Evolutionary conservation across 2,797 vertebrate species (phyloP).

Genomic region (Thaleichthys pacificus): DNA sequence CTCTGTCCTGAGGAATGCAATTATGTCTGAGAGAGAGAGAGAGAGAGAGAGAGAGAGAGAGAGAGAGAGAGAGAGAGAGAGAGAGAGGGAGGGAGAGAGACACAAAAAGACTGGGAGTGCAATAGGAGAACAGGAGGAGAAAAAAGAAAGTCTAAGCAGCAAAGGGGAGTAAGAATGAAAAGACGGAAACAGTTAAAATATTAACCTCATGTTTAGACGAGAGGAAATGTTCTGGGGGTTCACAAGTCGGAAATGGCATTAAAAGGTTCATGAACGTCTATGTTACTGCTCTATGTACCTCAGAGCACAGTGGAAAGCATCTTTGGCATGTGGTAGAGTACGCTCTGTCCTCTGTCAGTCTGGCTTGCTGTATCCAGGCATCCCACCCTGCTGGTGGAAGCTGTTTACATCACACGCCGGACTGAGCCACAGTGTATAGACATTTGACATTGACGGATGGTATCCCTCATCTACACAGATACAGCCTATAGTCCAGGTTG

Average conservation of each 20-base stretch:
- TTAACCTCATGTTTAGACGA: neutral
- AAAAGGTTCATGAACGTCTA: constrained; percentile 2
- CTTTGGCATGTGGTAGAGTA: neutral
- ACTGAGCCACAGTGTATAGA: no score
- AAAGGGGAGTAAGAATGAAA: no score
- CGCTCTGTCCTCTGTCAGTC: constrained; percentile 16
- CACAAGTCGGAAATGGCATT: neutral
- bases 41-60: neutral
- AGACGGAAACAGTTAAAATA: neutral
- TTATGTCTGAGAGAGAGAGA: constrained; percentile 16
- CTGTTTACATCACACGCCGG: neutral
- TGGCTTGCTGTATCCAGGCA: neutral
- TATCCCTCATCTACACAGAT: no score
- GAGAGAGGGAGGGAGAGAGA: neutral
- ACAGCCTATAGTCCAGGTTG: no score
- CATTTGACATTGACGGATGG: no score
- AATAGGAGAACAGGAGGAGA: neutral
- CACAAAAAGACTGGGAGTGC: neutral
- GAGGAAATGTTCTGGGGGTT: neutral
- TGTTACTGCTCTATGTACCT: neutral
- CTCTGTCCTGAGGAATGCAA: constrained; percentile 9
- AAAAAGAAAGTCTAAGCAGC: neutral
- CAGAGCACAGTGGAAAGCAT: constrained; percentile 23
- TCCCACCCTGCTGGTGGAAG: no score
- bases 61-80: neutral